Evolutionary conservation across 2,113 vertebrate genomes (phyloP), one percentile per base, ranked within the genome.

Genomic region (Aspidoscelis tigris): DNA sequence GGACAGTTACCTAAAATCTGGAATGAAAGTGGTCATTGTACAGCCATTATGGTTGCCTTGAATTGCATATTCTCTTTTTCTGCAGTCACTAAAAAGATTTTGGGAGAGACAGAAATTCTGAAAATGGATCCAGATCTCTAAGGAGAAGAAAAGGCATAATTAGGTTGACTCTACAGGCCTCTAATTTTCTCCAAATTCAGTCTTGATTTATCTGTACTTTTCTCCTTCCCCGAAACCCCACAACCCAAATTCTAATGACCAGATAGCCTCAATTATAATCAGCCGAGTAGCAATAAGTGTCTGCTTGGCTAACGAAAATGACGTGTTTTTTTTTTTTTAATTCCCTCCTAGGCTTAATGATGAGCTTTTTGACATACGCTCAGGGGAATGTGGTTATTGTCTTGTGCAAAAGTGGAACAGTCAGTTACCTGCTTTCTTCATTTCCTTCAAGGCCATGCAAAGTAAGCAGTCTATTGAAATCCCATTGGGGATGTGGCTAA

Each of bases 401-500:
- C 14, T 33, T 83, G 61, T 58, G 53, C 47, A 66, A 44, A 83
- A 75, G 22, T 39, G 39, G 18, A 74, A 22, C 61, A 47, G 58
- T 33, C 72, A 66, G 81, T 22, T 41, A 75, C 71, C 71, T 74
- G 74, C 80, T 75, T 75, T 58, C 61, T 22, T 26, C 41, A 26
- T 58, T n/a, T 73, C 44, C 47, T 55, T 8, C n/a, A 66, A 44
- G 64, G 64, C 58, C 26, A 61, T 74, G 78, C 68, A 79, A 74
- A 10, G 33, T 39, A 65, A 55, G 50, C 14, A n/a, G 61, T 20
- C 22, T 43, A 43, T 22, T 81, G 70, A 18, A 24, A 71, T 81
- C 0, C 0, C 6, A 21, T 21, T 39, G 61, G 22, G 14, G 7
- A 33, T 66, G 33, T 47, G 21, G 58, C 18, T 66, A 24, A 33